Evolutionary conservation across 1,140 invertebrate species (phyloP), one percentile per base, ranked within the genome.

Genomic region (Achroia grisella): DNA sequence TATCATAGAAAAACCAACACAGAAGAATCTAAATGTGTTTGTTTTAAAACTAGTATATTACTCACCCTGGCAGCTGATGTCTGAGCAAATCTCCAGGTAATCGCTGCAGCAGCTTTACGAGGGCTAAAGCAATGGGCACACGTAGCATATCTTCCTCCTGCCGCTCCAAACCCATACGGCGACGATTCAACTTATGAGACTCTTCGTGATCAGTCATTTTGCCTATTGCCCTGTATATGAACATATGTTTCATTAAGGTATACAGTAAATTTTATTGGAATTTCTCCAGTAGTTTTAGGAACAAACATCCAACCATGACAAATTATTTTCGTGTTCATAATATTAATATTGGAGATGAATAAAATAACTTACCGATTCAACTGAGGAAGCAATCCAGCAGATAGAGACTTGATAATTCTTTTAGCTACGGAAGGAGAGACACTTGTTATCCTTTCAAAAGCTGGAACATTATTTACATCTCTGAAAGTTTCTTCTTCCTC

Each of bases 51-150:
- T 23, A 23, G 17, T 23, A 23, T 23, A 23, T 2, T 17, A 86
- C 78, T 88, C 85, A 94, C 94, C 93, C 91, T 17, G 95, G 92
- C 29, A 98, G 77, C 84, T 96, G 93, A 37, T 88, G 78, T 29
- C 94, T 89, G 10, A 98, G 67, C 15, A 95, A 78, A 48, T 89
- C 80, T 52, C 89, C 83, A 0, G 97, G 97, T 29, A 99, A 85
- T 59, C 93, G 93, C 64, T 98, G 95, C 8, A 99, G 71, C 12
- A 99, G 69, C 71, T 98, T 98, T 0, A 98, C 94, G 54, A 98
- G 88, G 0, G 97, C 96, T 30, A 98, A 79, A 0, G 96, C 96
- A 55, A 99, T 92, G 0, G 98, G 97, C 8, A 98, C 93, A 44
- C 95, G 88, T 44, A 95, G 83, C 54, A 98, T 92, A 70, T 98